Evolutionary conservation across 1,140 invertebrate species (phyloP).

Genomic region (Mamestra configurata): DNA sequence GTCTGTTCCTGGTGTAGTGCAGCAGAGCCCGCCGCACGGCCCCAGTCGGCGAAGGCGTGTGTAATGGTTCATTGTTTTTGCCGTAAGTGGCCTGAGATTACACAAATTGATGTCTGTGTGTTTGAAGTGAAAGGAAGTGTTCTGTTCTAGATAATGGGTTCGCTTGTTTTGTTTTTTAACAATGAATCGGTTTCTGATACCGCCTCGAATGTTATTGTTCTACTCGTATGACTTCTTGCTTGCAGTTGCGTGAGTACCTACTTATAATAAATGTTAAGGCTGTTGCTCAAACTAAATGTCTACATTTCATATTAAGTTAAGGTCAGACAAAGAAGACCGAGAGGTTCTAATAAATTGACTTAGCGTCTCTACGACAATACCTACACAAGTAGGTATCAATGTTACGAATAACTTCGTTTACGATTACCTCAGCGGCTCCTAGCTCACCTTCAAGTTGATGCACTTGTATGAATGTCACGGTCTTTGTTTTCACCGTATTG

Average conservation of each 20-base stretch:
- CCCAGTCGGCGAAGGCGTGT: constrained; percentile 55
- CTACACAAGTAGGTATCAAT: constrained; percentile 6
- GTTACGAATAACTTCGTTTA: constrained; percentile 42
- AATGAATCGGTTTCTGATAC: constrained; percentile 48
- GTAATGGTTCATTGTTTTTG: constrained; percentile 71
- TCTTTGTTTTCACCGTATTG: constrained; percentile 11
- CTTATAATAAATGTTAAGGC: not conserved
- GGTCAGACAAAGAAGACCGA: constrained; percentile 45
- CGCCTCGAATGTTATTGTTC: constrained; percentile 7
- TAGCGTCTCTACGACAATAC: constrained; percentile 45
- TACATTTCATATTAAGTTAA: constrained; percentile 36
- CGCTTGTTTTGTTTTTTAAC: constrained; percentile 61
- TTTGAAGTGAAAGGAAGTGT: constrained; percentile 69
- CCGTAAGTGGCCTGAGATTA: constrained; percentile 66
- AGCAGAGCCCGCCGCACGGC: not conserved
- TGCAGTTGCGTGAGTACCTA: not conserved
- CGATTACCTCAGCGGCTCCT: constrained; percentile 44
- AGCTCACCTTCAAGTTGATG: not conserved
- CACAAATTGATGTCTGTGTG: constrained; percentile 66
- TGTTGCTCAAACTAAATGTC: not conserved
- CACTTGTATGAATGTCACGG: constrained; percentile 18
- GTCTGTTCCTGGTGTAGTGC: constrained; percentile 22
- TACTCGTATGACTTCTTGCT: constrained; percentile 10
- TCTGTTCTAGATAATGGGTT: constrained; percentile 62
- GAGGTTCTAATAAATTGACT: constrained; percentile 60